Evolutionary conservation across 2,888 invertebrate genomes (phyloP).

Genomic region (Bombyx huttoni): DNA sequence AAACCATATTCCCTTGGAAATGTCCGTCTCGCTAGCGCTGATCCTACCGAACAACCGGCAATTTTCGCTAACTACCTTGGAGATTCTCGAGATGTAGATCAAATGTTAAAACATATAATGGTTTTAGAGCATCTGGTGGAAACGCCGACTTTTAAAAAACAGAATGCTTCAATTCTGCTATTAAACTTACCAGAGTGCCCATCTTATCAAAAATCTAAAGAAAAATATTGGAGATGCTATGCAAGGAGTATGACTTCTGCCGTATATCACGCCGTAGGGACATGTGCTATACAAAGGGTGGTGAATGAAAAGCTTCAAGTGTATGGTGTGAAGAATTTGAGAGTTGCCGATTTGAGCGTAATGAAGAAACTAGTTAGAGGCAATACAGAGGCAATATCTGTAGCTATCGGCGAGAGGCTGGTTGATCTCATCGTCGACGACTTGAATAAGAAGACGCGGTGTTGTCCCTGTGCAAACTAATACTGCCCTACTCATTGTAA

Average conservation of each 20-base stretch:
- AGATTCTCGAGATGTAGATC: conserved; percentile 27
- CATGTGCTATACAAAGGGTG: conserved; percentile 29
- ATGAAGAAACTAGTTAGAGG: conserved; percentile 28
- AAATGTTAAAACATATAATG: conserved; percentile 24
- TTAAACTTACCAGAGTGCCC: conserved; percentile 28
- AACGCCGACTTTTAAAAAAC: conserved; percentile 14
- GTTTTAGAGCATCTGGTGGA: conserved; percentile 27
- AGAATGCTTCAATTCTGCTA: conserved; percentile 21
- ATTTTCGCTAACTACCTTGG: conserved; percentile 35
- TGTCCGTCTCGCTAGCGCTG: conserved; percentile 25
- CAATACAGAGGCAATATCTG: conserved; percentile 33
- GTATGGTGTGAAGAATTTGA: conserved; percentile 23
- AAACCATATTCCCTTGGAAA: conserved; percentile 29
- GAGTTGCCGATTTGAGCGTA: conserved; percentile 33
- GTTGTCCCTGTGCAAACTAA: background rate
- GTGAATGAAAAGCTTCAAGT: conserved; percentile 33
- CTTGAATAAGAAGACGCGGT: background rate
- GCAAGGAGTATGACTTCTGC: conserved; percentile 34
- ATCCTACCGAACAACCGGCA: conserved; percentile 24
- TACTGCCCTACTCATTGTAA: too few relatives aligned
- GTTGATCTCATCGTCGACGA: conserved; percentile 24
- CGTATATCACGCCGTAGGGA: conserved; percentile 37
- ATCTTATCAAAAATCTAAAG: conserved; percentile 3
- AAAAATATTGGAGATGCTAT: conserved; percentile 39
- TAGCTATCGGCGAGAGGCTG: conserved; percentile 39